Percentiles rank a stretch among this genome's conserved stretches.
These are phyloP conservation scores for Plectropomus leopardus DNA, from an alignment of 2,113 vertebrate species.

Conservation along the genomic window DNA sequence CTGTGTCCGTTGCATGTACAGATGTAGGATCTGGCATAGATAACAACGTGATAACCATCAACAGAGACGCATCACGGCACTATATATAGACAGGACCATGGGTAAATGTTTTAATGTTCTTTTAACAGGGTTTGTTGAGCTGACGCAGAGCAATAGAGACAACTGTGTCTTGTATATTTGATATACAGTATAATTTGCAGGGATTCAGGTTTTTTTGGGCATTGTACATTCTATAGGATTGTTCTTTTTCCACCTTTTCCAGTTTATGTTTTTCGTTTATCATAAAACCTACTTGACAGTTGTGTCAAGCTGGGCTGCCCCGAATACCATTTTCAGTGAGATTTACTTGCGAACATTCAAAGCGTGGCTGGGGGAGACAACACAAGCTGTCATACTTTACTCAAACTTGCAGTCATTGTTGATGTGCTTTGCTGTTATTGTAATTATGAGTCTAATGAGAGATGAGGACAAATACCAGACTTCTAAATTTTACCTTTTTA, in stretches of 20 bases:
- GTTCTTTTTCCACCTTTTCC: background rate
- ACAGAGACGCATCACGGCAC: background rate
- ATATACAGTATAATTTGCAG: background rate
- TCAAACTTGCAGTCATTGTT: too few relatives aligned
- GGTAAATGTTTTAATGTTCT: background rate
- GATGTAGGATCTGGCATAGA: background rate
- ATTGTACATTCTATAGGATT: background rate
- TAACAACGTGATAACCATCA: conserved; percentile 4
- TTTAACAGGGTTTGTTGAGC: background rate
- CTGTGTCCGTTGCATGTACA: too few relatives aligned
- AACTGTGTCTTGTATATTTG: background rate
- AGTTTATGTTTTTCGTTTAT: background rate
- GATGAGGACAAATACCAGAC: too few relatives aligned
- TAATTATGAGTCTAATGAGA: too few relatives aligned
- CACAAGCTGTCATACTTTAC: too few relatives aligned
- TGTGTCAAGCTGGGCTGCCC: too few relatives aligned
- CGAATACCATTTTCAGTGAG: too few relatives aligned
- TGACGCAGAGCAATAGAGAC: background rate
- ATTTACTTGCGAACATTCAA: too few relatives aligned
- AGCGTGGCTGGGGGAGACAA: too few relatives aligned
- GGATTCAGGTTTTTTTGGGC: background rate
- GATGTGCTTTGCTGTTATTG: too few relatives aligned
- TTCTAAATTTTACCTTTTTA: too few relatives aligned
- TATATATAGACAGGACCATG: background rate
- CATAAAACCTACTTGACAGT: too few relatives aligned